Percentiles rank a stretch among this genome's conserved stretches.
phyloP scores from a whole-genome alignment of 1,140 invertebrate species.

The Maconellicoccus hirsutus region DNA sequence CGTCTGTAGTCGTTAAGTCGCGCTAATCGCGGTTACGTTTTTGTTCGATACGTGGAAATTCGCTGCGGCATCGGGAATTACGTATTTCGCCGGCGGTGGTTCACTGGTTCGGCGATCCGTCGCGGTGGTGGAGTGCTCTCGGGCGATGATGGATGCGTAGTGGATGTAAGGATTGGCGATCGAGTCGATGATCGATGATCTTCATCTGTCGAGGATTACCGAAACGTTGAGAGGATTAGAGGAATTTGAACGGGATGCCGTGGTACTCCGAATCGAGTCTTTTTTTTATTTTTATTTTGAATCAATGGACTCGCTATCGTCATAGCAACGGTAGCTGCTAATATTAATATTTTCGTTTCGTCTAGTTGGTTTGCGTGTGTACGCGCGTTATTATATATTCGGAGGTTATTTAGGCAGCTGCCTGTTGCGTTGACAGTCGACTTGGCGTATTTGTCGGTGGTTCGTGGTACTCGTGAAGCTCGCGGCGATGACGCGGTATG shows the following conservation, averaged over 20 bases:
- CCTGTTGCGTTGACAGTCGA: neutral
- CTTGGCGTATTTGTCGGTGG: neutral
- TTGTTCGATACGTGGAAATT: neutral
- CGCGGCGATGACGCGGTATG: no score
- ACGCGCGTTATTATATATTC: neutral
- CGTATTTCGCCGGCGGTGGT: no score
- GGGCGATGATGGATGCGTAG: neutral
- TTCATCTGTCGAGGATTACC: no score
- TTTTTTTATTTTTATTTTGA: constrained; percentile 13
- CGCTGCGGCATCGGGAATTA: neutral
- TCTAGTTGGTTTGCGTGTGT: neutral
- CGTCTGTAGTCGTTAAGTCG: neutral
- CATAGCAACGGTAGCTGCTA: constrained; percentile 31
- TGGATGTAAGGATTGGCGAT: neutral
- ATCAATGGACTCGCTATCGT: constrained; percentile 27
- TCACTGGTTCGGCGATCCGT: no score
- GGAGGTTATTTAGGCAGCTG: neutral
- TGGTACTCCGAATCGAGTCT: neutral
- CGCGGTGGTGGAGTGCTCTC: no score
- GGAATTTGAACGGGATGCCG: neutral
- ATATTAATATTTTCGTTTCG: constrained; percentile 27
- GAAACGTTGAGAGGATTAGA: no score
- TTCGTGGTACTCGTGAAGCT: no score
- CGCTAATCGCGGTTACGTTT: neutral
- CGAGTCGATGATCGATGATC: neutral